These are phyloP conservation scores for Leuciscus waleckii DNA, from an alignment of 2,797 vertebrate genomes.

Conservation along the genomic window DNA sequence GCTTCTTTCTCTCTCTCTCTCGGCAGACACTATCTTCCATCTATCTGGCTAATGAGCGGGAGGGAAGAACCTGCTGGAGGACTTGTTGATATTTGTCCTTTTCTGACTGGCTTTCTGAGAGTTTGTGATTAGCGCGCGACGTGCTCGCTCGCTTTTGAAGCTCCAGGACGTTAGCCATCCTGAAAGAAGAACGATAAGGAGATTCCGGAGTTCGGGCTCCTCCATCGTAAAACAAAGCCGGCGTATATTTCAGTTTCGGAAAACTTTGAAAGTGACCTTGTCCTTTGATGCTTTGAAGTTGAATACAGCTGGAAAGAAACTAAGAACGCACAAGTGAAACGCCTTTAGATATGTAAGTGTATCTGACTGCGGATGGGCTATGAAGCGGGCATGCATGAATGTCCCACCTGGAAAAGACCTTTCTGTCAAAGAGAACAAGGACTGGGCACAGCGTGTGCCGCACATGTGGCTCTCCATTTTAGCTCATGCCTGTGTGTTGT, in stretches of 20 bases:
- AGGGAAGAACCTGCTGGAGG: slow-evolving; percentile 71
- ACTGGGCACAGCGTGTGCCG: slow-evolving; percentile 20
- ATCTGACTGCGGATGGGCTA: neutral
- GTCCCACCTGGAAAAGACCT: slow-evolving; percentile 63
- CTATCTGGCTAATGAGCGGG: slow-evolving; percentile 83
- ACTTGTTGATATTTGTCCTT: slow-evolving; percentile 83
- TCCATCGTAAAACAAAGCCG: slow-evolving; percentile 24
- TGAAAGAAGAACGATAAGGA: slow-evolving; percentile 73
- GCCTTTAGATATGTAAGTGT: neutral
- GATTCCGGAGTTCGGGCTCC: slow-evolving; percentile 53
- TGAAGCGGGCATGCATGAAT: slow-evolving; percentile 60
- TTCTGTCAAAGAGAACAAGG: slow-evolving; percentile 61
- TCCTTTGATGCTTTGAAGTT: slow-evolving; percentile 12
- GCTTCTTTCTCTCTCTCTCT: slow-evolving; percentile 64
- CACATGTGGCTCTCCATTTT: slow-evolving; percentile 35
- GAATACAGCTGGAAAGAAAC: neutral
- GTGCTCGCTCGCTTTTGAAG: slow-evolving; percentile 62
- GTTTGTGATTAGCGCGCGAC: slow-evolving; percentile 73
- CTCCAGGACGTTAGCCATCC: slow-evolving; percentile 63
- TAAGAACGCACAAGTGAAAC: neutral
- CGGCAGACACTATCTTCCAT: slow-evolving; percentile 77
- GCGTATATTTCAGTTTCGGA: neutral
- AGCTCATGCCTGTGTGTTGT: slow-evolving; percentile 1
- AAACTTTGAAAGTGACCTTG: slow-evolving; percentile 40
- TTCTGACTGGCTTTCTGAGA: slow-evolving; percentile 75